Evolutionary conservation across 2,797 vertebrate species (phyloP).

Genomic region (Poeciliopsis turneri): DNA sequence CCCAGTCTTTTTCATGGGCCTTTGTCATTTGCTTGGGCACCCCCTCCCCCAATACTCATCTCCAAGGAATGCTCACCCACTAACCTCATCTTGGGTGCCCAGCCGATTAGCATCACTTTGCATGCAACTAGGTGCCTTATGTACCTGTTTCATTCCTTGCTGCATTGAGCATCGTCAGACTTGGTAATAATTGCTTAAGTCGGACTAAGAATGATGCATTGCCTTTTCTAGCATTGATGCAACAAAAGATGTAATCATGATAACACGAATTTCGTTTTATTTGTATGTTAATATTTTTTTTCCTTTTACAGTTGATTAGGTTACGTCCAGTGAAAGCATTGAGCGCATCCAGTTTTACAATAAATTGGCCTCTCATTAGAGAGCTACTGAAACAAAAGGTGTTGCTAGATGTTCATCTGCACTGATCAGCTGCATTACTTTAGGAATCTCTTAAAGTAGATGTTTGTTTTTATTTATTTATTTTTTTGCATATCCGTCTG

Average conservation of each 20-base stretch:
- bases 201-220: neutral
- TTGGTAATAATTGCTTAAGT: conserved; percentile 22
- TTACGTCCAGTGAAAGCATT: neutral
- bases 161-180: neutral
- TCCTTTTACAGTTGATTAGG: neutral
- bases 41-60: conserved; percentile 82
- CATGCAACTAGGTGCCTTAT: conserved; percentile 16
- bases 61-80: conserved; percentile 75
- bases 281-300: neutral
- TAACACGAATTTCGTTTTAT: neutral
- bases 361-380: conserved; percentile 5
- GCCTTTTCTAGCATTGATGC: neutral
- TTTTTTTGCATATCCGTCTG: neutral
- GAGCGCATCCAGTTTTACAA: conserved; percentile 7
- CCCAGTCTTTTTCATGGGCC: conserved; percentile 80
- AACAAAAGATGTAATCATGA: neutral
- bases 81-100: conserved; percentile 65
- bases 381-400: conserved; percentile 46
- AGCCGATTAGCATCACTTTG: conserved; percentile 55
- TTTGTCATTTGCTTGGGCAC: conserved; percentile 81
- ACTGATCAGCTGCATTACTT: neutral
- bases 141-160: conserved; percentile 11
- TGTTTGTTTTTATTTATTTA: neutral
- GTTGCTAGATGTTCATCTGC: conserved; percentile 5
- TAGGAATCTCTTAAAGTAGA: neutral